Percentiles rank a stretch among this genome's conserved stretches.
Conservation (phyloP, 2,113 vertebrate genomes). For the Sinocyclocheilus maitianheensis region DNA sequence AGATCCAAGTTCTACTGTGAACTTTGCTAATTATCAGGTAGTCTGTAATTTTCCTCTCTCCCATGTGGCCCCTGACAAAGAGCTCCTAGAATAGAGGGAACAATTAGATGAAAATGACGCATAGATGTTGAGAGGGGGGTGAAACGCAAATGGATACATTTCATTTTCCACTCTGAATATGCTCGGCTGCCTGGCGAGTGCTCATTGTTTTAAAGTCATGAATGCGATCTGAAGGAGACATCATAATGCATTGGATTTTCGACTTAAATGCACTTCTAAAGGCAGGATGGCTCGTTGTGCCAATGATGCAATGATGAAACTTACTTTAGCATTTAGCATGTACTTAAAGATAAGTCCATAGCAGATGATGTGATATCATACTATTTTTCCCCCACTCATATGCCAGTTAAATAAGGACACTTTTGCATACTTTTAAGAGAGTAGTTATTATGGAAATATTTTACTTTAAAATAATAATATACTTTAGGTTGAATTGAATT, state of each 20-base stretch:
- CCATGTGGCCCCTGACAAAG: constrained; percentile 70
- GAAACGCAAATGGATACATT: constrained; percentile 45
- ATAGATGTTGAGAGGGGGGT: constrained; percentile 55
- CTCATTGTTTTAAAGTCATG: constrained; percentile 46
- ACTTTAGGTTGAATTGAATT: too few species aligned
- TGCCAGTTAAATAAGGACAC: too few species aligned
- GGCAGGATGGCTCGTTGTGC: background rate
- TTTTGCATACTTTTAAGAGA: too few species aligned
- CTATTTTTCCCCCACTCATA: too few species aligned
- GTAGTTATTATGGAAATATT: too few species aligned
- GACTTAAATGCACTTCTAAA: background rate
- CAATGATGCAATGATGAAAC: background rate
- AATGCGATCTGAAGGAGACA: background rate
- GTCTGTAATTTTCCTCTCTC: constrained; percentile 77
- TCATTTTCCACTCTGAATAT: constrained; percentile 29
- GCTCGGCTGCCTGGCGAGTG: constrained; percentile 24
- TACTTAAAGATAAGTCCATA: background rate
- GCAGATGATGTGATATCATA: background rate
- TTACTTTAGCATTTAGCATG: background rate
- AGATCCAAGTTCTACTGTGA: constrained; percentile 76
- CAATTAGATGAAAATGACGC: constrained; percentile 62
- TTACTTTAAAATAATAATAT: too few species aligned
- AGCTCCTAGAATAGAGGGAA: constrained; percentile 63
- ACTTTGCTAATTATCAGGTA: constrained; percentile 85
- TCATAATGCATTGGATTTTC: background rate